Evolutionary conservation across 2,797 vertebrate genomes (phyloP).

Genomic region (Tamandua tetradactyla): DNA sequence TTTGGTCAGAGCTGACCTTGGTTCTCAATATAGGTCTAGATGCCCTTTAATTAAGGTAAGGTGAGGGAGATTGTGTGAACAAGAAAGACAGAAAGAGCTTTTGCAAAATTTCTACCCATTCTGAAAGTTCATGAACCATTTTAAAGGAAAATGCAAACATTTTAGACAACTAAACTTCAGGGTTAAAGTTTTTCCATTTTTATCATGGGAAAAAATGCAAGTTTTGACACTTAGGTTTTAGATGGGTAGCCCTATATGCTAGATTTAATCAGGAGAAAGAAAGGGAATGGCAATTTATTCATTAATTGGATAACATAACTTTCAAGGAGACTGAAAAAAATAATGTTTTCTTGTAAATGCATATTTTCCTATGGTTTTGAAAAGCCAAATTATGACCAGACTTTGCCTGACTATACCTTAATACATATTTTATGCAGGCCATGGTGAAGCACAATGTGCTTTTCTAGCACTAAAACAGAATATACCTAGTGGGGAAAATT

Average conservation of each 20-base stretch:
- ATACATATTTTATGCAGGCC: background rate
- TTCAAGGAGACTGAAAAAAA: background rate
- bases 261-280: background rate
- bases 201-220: background rate
- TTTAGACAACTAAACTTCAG: background rate
- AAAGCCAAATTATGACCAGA: conserved; percentile 3
- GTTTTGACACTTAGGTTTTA: background rate
- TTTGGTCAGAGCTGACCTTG: background rate
- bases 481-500: background rate
- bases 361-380: background rate
- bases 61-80: background rate
- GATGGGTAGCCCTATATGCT: background rate
- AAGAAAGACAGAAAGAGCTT: background rate
- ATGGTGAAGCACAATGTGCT: background rate
- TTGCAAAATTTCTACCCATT: background rate
- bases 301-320: conserved; percentile 50
- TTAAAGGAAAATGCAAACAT: background rate
- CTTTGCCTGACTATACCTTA: background rate
- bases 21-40: background rate
- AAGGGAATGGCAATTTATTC: background rate
- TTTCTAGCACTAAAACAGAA: background rate
- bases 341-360: background rate
- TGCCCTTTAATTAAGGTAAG: background rate
- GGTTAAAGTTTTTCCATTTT: too few relatives aligned
- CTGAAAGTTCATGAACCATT: background rate